Base-by-base conservation (phyloP, 2,797 vertebrate genomes). In the Semotilus atromaculatus region DNA sequence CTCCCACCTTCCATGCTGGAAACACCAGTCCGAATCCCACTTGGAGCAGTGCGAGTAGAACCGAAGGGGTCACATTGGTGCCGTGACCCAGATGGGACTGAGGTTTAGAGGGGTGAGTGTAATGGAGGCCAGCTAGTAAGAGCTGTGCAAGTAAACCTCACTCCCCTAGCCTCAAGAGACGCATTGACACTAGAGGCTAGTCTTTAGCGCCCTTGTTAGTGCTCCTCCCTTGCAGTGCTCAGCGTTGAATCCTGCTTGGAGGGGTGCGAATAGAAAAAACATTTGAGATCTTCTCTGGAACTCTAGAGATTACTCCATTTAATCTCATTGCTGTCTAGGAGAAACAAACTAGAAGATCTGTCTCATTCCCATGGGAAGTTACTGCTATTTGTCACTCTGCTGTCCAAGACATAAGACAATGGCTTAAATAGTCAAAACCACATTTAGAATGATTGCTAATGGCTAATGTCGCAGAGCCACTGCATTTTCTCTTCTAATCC, bases 391-490 rank as follows among this genome's bases (percentile, higher is more conserved):
- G 58, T 4, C n/a, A 26, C 10, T 26, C 58, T 60, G 58, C 10
- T 26, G 58, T 26, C 58, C 10, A 60, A 60, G 58, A 26, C n/a
- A 60, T 13, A 60, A 58, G 55, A 11, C 9, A n/a, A 4, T 58
- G 55, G 23, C 0, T 60, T 62, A 62, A 62, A n/a, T 60, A 26
- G 23, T 13, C 23, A n/a, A 60, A n/a, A n/a, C 23, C 23, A 58
- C 9, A 58, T 58, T 5, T n/a, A 60, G 55, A 26, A 13, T 60
- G 23, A 60, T 13, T 58, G 55, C 55, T n/a, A 60, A 60, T 11
- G 55, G 10, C 10, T 13, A 26, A 60, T 26, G 4, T 26, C 1
- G 4, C 10, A 0, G 4, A 13, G n/a, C 11, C n/a, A 14, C 1
- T 14, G 11, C 0, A 6, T 60, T 60, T 60, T 60, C 11, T 26